Percentiles rank a stretch among this genome's conserved stretches.
These are phyloP conservation scores for Fratercula arctica DNA, from an alignment of 2,797 vertebrate species.

Conservation along the genomic window DNA sequence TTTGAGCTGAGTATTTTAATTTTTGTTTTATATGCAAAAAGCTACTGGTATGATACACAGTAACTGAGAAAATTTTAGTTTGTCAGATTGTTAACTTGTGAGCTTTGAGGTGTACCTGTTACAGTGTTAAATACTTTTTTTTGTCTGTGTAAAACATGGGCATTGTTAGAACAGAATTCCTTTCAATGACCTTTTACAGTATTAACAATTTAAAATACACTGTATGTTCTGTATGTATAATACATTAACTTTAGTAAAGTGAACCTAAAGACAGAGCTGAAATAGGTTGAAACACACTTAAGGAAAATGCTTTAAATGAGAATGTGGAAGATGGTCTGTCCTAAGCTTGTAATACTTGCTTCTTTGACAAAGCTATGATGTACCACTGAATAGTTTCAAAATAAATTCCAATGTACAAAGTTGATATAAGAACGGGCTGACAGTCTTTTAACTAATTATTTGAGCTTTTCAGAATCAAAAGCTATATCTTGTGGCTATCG, in stretches of 20 bases:
- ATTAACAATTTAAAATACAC: neutral
- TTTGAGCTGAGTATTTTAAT: neutral
- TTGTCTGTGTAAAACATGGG: neutral
- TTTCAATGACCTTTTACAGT: neutral
- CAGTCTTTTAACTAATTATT: neutral
- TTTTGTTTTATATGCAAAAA: neutral
- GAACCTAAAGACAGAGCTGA: neutral
- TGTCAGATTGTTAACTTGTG: neutral
- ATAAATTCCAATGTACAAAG: fast-evolving
- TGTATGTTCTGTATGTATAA: neutral
- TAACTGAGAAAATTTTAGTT: neutral
- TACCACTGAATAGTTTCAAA: too few species aligned
- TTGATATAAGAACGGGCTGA: neutral
- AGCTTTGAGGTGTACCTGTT: neutral
- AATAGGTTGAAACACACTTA: neutral
- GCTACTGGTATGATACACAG: neutral
- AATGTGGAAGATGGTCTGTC: neutral
- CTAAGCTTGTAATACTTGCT: neutral
- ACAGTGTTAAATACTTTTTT: neutral
- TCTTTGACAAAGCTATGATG: too few species aligned
- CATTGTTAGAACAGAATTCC: neutral
- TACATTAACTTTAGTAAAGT: neutral
- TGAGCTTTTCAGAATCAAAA: neutral
- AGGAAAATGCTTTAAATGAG: neutral
- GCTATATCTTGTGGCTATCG: neutral